Evolutionary conservation across 2,113 vertebrate species (phyloP), one percentile per base, ranked within the genome.

Genomic region (Rhinolophus ferrumequinum): DNA sequence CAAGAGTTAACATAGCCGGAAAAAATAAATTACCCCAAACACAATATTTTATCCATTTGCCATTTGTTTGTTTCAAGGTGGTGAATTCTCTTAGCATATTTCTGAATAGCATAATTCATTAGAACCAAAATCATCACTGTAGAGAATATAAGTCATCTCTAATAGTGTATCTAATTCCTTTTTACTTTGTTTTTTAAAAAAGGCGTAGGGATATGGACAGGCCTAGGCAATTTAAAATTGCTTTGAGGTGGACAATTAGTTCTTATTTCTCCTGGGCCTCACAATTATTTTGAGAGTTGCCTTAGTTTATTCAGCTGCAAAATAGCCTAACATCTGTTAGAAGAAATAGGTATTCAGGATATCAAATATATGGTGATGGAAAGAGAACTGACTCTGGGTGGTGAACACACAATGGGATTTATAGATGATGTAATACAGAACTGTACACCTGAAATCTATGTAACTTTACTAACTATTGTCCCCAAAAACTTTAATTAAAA

Each of bases 1-100:
- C 77, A 88, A 92, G 62, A 93, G 86, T 96, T 94, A 94, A 77
- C 91, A 86, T 19, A 95, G 93, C 90, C 90, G 83, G 38, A 93
- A 77, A 96, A 96, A 96, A 95, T 94, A 94, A 96, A 97, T 95
- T 80, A 94, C 85, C 26, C 62, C 90, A 83, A 95, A 93, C 90
- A 67, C 62, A 77, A 28, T 86, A 96, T 91, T 96, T 94, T 62
- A 90, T 79, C 76, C 35, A 47, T 76, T 92, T 64, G 44, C 67
- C 72, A 22, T 94, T 73, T 96, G 77, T 86, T 96, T 95, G 35
- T 94, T 95, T 73, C 81, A 77, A 90, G 69, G 88, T 96, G 75
- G 85, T 60, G 7, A 89, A 41, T 89, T 67, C 60, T 86, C 92
- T 97, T 84, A 90, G 73, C 62, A 50, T 86, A 77, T 87, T 84